phyloP scores from a whole-genome alignment of 2,888 invertebrate species.

The Heteropelma amictum region DNA sequence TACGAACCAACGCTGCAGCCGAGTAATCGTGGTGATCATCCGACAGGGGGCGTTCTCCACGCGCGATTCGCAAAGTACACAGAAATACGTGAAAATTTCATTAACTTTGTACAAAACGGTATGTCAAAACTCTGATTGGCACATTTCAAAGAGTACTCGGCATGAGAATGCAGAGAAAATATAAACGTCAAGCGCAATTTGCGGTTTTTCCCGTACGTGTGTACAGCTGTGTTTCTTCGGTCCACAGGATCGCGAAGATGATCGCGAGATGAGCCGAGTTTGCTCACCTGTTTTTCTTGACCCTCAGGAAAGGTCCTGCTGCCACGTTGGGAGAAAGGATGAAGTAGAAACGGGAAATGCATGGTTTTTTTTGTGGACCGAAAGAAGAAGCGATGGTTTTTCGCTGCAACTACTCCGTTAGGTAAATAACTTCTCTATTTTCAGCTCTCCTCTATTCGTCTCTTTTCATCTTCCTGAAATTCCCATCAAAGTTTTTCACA shows the following conservation, averaged over 20 bases:
- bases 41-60: slow-evolving; percentile 12
- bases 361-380: slow-evolving; percentile 3
- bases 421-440: slow-evolving; percentile 44
- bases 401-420: slow-evolving; percentile 51
- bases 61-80: too few species aligned
- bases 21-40: slow-evolving; percentile 30
- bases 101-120: too few species aligned
- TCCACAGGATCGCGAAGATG: slow-evolving; percentile 1
- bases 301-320: slow-evolving; percentile 22
- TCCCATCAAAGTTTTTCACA: slow-evolving; percentile 20
- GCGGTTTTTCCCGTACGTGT: too few species aligned
- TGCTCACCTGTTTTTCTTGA: slow-evolving; percentile 42
- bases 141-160: too few species aligned
- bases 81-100: too few species aligned
- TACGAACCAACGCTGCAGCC: slow-evolving; percentile 3
- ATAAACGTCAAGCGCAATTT: too few species aligned
- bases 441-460: slow-evolving; percentile 1
- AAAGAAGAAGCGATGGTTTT: slow-evolving; percentile 40
- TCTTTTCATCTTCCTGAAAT: slow-evolving; percentile 38
- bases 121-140: too few species aligned
- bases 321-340: slow-evolving; percentile 5
- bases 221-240: slow-evolving; percentile 10
- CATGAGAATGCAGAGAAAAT: too few species aligned
- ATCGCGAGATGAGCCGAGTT: background rate
- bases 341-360: background rate